phyloP scores from a whole-genome alignment of 2,888 invertebrate genomes.

The Hirtodrosophila trivittata region DNA sequence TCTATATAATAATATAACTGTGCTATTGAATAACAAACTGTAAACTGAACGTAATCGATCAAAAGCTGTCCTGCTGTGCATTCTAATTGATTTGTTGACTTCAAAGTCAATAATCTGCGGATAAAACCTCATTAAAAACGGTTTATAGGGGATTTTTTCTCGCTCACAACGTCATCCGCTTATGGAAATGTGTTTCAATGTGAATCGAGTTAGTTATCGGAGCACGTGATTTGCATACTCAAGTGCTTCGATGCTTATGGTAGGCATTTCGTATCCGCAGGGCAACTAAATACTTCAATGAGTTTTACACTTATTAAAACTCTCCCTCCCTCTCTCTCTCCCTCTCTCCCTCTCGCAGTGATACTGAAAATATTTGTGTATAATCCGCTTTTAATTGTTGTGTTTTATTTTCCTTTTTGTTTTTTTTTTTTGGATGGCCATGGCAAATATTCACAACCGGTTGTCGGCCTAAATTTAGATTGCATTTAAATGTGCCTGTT shows the following conservation, averaged over 20 bases:
- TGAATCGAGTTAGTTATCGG: constrained; percentile 17
- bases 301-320: constrained; percentile 12
- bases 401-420: constrained; percentile 3
- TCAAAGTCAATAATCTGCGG: constrained; percentile 42
- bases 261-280: constrained; percentile 40
- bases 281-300: constrained; percentile 8
- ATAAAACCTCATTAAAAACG: constrained; percentile 27
- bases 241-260: constrained; percentile 16
- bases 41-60: not conserved
- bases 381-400: constrained; percentile 1
- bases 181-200: constrained; percentile 25
- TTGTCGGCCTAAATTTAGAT: constrained; percentile 47
- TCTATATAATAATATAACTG: not conserved
- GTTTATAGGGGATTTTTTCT: constrained; percentile 34
- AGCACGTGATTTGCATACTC: constrained; percentile 48
- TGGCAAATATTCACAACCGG: constrained; percentile 40
- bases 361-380: not conserved
- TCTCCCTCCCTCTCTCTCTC: not conserved
- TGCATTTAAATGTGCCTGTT: constrained; percentile 39
- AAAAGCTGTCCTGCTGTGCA: constrained; percentile 24
- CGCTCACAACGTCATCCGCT: constrained; percentile 19
- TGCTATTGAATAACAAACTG: constrained; percentile 15
- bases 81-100: constrained; percentile 8
- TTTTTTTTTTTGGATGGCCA: constrained; percentile 16
- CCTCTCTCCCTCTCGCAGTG: too few relatives aligned